These are phyloP conservation scores for Raja brachyura DNA, from an alignment of 2,113 vertebrate species.

Conservation along the genomic window DNA sequence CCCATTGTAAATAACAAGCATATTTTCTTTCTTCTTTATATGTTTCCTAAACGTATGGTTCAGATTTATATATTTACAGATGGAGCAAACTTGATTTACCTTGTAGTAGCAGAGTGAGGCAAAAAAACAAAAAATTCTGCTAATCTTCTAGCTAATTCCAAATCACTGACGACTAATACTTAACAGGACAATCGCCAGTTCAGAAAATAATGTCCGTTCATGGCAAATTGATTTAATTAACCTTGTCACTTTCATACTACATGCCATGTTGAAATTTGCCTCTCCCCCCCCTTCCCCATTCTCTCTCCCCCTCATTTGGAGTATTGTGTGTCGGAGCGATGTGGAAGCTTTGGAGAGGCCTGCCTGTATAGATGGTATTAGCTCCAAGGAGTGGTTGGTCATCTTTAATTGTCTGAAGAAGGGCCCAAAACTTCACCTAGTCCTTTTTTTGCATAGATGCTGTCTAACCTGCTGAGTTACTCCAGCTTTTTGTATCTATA, in stretches of 20 bases:
- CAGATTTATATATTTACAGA: conserved; percentile 23
- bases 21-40: neutral
- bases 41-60: neutral
- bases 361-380: too few species aligned
- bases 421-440: too few species aligned
- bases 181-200: neutral
- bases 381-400: too few species aligned
- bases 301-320: too few species aligned
- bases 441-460: too few species aligned
- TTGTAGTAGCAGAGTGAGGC: neutral
- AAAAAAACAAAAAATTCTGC: too few species aligned
- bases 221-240: neutral
- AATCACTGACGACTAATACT: neutral
- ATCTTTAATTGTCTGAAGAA: too few species aligned
- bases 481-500: too few species aligned
- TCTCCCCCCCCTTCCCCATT: too few species aligned
- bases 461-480: too few species aligned
- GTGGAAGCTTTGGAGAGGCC: too few species aligned
- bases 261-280: neutral
- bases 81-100: neutral
- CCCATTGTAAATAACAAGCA: conserved; percentile 35
- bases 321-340: too few species aligned
- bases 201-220: neutral
- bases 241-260: neutral
- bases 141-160: neutral